Evolutionary conservation across 1,140 invertebrate species (phyloP).

Genomic region (Habropoda laboriosa): DNA sequence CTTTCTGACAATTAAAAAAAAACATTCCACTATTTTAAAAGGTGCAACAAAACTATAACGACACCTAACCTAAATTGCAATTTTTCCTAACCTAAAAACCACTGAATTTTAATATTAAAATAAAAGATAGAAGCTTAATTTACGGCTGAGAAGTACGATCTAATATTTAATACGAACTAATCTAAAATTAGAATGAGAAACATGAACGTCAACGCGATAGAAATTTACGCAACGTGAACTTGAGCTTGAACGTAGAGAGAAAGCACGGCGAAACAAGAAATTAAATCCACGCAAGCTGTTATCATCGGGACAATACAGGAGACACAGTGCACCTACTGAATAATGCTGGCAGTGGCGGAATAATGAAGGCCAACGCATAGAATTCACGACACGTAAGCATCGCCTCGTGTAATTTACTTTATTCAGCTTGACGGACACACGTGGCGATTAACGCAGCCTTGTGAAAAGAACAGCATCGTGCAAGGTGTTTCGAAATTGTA

Average conservation of each 20-base stretch:
- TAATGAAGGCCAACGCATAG: conserved; percentile 13
- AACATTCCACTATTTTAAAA: too few species aligned
- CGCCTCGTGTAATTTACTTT: conserved; percentile 39
- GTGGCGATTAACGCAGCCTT: conserved; percentile 38
- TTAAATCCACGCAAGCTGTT: background rate
- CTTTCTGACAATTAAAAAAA: too few species aligned
- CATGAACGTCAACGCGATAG: too few species aligned
- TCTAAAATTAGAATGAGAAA: too few species aligned
- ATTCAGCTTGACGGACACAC: conserved; percentile 41
- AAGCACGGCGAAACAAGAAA: background rate
- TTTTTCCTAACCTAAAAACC: too few species aligned
- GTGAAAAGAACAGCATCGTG: conserved; percentile 19
- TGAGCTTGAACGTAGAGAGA: background rate
- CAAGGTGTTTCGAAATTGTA: conserved; percentile 59
- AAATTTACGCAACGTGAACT: too few species aligned
- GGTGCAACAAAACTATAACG: too few species aligned
- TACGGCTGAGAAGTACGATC: too few species aligned
- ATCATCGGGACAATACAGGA: conserved; percentile 3
- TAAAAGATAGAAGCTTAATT: too few species aligned
- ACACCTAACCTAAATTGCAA: too few species aligned
- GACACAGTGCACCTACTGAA: background rate
- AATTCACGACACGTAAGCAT: conserved; percentile 41
- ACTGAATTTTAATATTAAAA: too few species aligned
- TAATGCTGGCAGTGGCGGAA: background rate
- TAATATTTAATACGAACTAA: too few species aligned